phyloP scores from a whole-genome alignment of 2,797 vertebrate species.

The Cottoperca gobio region DNA sequence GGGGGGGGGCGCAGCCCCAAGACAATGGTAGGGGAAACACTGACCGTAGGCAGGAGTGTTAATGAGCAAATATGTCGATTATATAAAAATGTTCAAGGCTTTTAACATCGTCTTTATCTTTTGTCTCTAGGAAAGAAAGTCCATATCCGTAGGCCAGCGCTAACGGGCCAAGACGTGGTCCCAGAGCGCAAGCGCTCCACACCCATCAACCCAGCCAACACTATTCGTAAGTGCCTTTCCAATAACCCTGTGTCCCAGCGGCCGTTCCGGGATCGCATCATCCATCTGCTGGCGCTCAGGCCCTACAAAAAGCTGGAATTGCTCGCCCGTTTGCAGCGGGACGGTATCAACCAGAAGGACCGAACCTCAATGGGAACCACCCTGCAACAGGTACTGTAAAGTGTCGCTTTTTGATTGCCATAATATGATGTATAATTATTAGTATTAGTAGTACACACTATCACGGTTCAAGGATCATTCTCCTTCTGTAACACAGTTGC shows the following conservation, averaged over 20 bases:
- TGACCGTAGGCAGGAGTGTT: not conserved
- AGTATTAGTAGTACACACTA: no score
- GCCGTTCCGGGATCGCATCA: conserved; percentile 89
- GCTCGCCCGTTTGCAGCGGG: conserved; percentile 90
- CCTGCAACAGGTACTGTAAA: conserved; percentile 88
- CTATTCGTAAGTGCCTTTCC: conserved; percentile 87
- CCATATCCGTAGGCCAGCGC: conserved; percentile 88
- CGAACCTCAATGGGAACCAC: conserved; percentile 88
- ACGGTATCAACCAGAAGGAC: conserved; percentile 94
- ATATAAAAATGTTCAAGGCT: not conserved
- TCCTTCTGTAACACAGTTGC: no score
- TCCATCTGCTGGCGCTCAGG: conserved; percentile 92
- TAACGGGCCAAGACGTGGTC: conserved; percentile 82
- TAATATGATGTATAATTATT: not conserved
- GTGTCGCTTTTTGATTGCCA: not conserved
- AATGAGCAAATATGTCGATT: not conserved
- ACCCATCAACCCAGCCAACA: conserved; percentile 91
- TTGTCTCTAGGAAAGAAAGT: conserved; percentile 86
- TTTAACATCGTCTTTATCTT: conserved; percentile 8
- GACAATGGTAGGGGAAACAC: no score
- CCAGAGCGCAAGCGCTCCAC: conserved; percentile 92
- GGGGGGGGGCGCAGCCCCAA: no score
- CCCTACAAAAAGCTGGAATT: conserved; percentile 94
- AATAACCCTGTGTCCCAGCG: conserved; percentile 87
- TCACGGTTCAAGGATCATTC: no score